A percentile compares a stretch with the other conserved stretches of the same genome.
Evolutionary conservation across 2,113 vertebrate species (phyloP).

Genomic region (Hypanus sabinus): DNA sequence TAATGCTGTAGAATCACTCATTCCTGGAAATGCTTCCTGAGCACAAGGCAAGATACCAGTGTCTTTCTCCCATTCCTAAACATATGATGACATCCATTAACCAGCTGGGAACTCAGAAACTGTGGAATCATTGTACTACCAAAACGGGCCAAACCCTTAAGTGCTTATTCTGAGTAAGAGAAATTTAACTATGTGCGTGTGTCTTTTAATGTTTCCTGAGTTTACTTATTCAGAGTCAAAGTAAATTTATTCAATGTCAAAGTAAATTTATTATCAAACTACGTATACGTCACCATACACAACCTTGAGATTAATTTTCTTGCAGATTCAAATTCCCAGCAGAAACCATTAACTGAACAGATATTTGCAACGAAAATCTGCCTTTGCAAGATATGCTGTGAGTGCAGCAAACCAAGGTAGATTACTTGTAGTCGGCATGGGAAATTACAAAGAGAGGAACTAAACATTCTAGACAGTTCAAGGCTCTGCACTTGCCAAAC

Average conservation of each 20-base stretch:
- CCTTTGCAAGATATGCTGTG: neutral
- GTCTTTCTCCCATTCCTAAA: neutral
- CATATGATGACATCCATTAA: neutral
- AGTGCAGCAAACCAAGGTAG: neutral
- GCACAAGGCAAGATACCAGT: too few relatives aligned
- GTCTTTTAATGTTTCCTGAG: neutral
- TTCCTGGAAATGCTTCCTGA: too few relatives aligned
- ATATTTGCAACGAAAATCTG: neutral
- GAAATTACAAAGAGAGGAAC: neutral
- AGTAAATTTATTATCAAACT: too few relatives aligned
- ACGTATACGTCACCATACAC: too few relatives aligned
- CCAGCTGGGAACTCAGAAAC: neutral
- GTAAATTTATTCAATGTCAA: too few relatives aligned
- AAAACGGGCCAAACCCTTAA: neutral
- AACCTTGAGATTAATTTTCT: too few relatives aligned
- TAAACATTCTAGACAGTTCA: neutral
- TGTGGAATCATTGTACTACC: neutral
- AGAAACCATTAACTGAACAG: neutral
- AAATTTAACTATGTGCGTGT: neutral
- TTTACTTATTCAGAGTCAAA: neutral
- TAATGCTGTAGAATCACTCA: too few relatives aligned
- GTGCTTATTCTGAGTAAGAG: too few relatives aligned
- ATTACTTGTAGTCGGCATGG: neutral
- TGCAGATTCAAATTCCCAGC: neutral
- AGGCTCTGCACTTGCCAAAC: neutral